These are phyloP conservation scores for Serilophus lunatus DNA, from an alignment of 2,113 vertebrate genomes.

Conservation along the genomic window DNA sequence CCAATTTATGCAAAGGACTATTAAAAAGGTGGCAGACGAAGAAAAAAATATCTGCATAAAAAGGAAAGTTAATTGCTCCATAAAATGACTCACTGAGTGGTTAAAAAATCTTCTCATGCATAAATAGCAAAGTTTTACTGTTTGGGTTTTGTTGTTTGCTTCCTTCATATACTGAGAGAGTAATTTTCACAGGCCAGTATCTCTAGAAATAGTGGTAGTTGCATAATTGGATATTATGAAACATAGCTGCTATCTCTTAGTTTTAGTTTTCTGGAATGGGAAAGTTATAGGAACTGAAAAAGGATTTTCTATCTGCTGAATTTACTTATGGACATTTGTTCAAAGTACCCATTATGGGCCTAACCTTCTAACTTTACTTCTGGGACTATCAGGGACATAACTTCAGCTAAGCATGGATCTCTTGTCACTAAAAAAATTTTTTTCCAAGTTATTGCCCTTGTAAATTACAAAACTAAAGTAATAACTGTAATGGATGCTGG, in stretches of 20 bases:
- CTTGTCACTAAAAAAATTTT: not conserved
- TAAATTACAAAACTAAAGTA: not conserved
- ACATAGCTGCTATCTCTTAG: not conserved
- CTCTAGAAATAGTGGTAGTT: slow-evolving; percentile 8
- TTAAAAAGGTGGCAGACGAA: slow-evolving; percentile 58
- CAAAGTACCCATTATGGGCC: not conserved
- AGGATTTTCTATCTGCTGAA: not conserved
- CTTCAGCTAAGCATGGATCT: not conserved
- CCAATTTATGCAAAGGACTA: slow-evolving; percentile 51
- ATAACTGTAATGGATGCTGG: not conserved
- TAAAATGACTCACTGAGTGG: slow-evolving; percentile 59
- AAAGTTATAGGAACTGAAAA: not conserved
- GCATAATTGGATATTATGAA: slow-evolving; percentile 4
- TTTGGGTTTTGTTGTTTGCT: slow-evolving; percentile 46
- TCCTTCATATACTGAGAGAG: not conserved
- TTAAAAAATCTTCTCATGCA: slow-evolving; percentile 54
- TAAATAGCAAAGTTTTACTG: slow-evolving; percentile 55
- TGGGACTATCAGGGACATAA: not conserved
- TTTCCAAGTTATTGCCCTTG: not conserved
- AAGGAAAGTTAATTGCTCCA: slow-evolving; percentile 54
- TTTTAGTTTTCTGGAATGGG: not conserved
- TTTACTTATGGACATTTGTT: not conserved
- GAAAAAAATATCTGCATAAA: slow-evolving; percentile 58
- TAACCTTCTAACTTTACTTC: not conserved
- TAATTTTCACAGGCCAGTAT: slow-evolving; percentile 1